Percentiles rank a stretch among this genome's conserved stretches.
These are phyloP conservation scores for Loxodonta africana DNA, from an alignment of 2,113 vertebrate species.

Conservation along the genomic window DNA sequence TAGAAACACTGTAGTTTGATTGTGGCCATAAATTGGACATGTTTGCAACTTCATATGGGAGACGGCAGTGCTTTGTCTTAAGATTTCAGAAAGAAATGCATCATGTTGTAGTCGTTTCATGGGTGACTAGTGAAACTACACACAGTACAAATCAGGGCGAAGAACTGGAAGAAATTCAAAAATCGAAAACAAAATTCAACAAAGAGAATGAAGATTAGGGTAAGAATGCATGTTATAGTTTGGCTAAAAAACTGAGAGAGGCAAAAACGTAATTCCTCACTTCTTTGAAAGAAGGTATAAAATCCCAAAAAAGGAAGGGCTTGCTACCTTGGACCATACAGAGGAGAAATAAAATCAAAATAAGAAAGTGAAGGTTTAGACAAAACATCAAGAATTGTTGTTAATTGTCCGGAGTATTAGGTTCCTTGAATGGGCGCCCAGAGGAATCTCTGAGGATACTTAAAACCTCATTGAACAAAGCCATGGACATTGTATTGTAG, in stretches of 20 bases:
- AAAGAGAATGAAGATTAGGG: conserved; percentile 35
- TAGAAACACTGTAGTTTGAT: conserved; percentile 8
- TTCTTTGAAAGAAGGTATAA: conserved; percentile 48
- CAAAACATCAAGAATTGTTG: conserved; percentile 59
- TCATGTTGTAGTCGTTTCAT: conserved; percentile 35
- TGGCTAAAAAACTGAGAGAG: conserved; percentile 8
- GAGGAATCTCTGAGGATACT: conserved; percentile 71
- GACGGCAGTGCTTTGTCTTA: conserved; percentile 39
- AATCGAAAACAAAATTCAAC: conserved; percentile 66
- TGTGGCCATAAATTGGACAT: background rate
- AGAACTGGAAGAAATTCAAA: conserved; percentile 58
- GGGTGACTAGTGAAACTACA: conserved; percentile 52
- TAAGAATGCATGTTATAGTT: background rate
- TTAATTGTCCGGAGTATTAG: conserved; percentile 70
- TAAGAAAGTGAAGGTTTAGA: conserved; percentile 67
- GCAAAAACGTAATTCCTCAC: conserved; percentile 39
- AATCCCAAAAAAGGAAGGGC: conserved; percentile 30
- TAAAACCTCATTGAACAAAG: conserved; percentile 79
- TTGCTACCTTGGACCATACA: conserved; percentile 39
- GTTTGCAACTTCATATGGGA: background rate
- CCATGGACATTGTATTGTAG: conserved; percentile 54
- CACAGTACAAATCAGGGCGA: conserved; percentile 31
- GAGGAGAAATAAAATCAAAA: conserved; percentile 71
- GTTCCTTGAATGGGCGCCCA: conserved; percentile 64
- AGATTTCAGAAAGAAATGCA: conserved; percentile 42